A percentile compares a stretch with the other conserved stretches of the same genome.
Evolutionary conservation across 1,140 invertebrate species (phyloP).

Genomic region (Chrysoperla carnea): DNA sequence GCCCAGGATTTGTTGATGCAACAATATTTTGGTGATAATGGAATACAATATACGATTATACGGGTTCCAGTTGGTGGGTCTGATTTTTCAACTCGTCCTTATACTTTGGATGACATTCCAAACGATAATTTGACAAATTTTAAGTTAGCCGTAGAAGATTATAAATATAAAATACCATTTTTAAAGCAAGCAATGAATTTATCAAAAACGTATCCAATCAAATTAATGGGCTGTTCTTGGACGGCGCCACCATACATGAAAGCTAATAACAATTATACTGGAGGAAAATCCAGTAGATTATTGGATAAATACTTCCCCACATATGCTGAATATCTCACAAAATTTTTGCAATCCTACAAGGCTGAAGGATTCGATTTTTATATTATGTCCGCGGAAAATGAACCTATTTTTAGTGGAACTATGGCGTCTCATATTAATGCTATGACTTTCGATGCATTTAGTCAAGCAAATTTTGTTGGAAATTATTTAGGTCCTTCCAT

Average conservation of each 20-base stretch:
- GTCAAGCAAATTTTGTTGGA: too few species aligned
- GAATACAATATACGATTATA: conserved; percentile 53
- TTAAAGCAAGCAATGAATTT: conserved; percentile 23
- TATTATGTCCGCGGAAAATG: conserved; percentile 22
- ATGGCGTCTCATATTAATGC: too few species aligned
- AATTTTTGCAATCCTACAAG: conserved; percentile 20
- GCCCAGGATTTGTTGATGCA: conserved; percentile 39
- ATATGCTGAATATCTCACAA: conserved; percentile 15
- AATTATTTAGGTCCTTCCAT: too few species aligned
- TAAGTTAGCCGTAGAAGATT: conserved; percentile 44
- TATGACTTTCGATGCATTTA: too few species aligned
- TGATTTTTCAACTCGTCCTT: conserved; percentile 24
- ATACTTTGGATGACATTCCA: background rate
- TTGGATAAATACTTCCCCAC: conserved; percentile 21
- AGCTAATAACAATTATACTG: conserved; percentile 43
- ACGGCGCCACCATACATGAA: conserved; percentile 89
- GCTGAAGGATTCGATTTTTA: conserved; percentile 17
- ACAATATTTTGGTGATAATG: conserved; percentile 32
- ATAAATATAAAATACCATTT: conserved; percentile 3
- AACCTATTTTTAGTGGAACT: conserved; percentile 14
- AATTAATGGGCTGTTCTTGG: conserved; percentile 45
- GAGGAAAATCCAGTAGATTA: conserved; percentile 28
- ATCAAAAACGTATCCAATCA: conserved; percentile 1
- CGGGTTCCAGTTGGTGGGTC: conserved; percentile 63
- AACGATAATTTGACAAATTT: conserved; percentile 48